Conservation (phyloP, 2,888 invertebrate species). For the Lottia gigantea region DNA sequence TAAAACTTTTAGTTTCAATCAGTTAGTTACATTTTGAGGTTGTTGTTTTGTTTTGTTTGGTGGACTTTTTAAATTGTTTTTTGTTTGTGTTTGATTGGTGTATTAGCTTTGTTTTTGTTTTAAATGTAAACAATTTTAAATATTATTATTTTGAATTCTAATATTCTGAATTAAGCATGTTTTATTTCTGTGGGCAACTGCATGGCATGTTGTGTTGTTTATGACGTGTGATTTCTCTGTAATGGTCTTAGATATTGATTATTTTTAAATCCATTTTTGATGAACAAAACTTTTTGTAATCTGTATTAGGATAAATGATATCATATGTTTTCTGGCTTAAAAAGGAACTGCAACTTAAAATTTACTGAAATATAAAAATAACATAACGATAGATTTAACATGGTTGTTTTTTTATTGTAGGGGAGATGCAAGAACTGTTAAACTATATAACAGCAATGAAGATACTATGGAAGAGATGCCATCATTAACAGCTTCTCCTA, state of each 20-base stretch:
- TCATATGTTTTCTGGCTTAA: no score
- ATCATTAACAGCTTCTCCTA: constrained; percentile 46
- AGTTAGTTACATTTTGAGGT: not conserved
- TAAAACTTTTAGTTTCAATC: constrained; percentile 10
- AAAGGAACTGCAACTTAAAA: no score
- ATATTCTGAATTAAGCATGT: not conserved
- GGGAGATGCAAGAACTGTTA: constrained; percentile 22
- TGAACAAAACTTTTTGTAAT: no score
- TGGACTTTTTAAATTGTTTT: constrained; percentile 1
- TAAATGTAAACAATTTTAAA: not conserved
- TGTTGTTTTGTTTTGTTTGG: not conserved
- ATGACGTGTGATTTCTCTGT: no score
- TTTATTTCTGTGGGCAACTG: not conserved
- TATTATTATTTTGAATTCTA: not conserved
- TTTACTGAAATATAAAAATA: no score
- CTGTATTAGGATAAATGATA: no score
- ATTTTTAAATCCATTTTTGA: no score
- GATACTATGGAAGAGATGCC: constrained; percentile 34
- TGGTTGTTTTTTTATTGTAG: not conserved
- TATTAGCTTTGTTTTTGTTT: constrained; percentile 6
- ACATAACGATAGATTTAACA: no score
- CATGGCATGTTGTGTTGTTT: no score
- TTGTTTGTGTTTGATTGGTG: not conserved
- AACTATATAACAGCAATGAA: constrained; percentile 12
- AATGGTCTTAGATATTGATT: no score